Evolutionary conservation across 2,797 vertebrate genomes (phyloP), one percentile per base, ranked within the genome.

Genomic region (Megaceryle alcyon): DNA sequence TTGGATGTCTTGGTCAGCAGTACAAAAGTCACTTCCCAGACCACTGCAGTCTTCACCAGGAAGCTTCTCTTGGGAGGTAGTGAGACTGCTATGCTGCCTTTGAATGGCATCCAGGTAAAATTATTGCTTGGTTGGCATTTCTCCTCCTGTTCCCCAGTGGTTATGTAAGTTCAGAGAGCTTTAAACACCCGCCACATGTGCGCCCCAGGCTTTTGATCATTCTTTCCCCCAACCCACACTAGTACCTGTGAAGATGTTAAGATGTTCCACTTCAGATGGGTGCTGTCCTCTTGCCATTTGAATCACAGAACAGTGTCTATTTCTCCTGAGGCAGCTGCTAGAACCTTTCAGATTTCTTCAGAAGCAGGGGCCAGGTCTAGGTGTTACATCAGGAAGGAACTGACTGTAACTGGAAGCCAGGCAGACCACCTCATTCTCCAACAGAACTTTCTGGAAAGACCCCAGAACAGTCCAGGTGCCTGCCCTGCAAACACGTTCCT

Each of bases 1-100:
- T 76, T 66, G 54, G 87, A n/a, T 75, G 79, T 80, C 70, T 63
- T 49, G 64, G 85, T 94, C 91, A 94, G 89, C 79, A 64, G 51
- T 4, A 46, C 76, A 61, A 31, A 66, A 94, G 84, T 53, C 89
- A 91, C 59, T 75, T 87, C 85, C 75, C 79, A 65, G 39, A 63
- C 56, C 43, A 60, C 94, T 53, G 60, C 84, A 77, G 78, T 28
- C 71, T 77, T 65, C 78, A 35, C 43, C 9, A 6, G 68, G 75
- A 75, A 69, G 54, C 81, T 95, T 70, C 94, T 88, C 33, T 41
- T 43, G 37, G 54, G 66, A 86, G 66, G 81, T 78, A 92, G 2
- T 6, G 12, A 92, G 83, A 61, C 49, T 78, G 54, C 23, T 35
- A 25, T 2, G 6, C 82, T 73, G 72, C 68, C 86, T 92, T 87